These are phyloP conservation scores for Crotalus viridis DNA, from an alignment of 2,113 vertebrate species.

Conservation along the genomic window DNA sequence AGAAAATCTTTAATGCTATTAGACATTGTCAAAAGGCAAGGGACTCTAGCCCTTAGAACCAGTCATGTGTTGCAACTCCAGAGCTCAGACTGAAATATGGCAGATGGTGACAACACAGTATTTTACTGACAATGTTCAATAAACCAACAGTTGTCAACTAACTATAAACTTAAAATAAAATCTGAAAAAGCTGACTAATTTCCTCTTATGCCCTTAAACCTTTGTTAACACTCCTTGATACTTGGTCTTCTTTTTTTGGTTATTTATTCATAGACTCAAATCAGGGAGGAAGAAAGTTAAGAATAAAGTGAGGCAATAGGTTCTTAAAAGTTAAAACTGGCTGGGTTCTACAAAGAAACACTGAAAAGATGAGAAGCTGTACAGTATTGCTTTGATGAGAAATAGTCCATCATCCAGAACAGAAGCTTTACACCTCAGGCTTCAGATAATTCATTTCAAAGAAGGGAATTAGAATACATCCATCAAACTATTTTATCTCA, in stretches of 20 bases:
- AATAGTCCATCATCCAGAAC: background rate
- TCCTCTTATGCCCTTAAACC: background rate
- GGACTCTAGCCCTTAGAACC: background rate
- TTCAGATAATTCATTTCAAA: slow-evolving; percentile 33
- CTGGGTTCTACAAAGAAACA: background rate
- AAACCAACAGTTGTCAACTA: background rate
- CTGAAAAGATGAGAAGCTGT: background rate
- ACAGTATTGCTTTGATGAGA: background rate
- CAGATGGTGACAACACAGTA: background rate
- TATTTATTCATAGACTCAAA: background rate
- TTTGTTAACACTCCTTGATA: background rate
- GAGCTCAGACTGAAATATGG: background rate
- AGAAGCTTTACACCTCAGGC: background rate
- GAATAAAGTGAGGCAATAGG: background rate
- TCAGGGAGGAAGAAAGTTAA: background rate
- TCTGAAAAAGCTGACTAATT: background rate
- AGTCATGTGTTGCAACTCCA: background rate
- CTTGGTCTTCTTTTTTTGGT: background rate
- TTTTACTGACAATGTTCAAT: background rate
- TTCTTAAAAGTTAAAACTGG: background rate
- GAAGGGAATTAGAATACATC: slow-evolving; percentile 31
- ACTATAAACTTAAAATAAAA: background rate
- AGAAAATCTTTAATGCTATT: background rate
- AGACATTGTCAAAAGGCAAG: background rate
- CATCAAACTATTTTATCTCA: slow-evolving; percentile 38